Base-by-base conservation (phyloP, 2,113 vertebrate species). In the Holacanthus passer region DNA sequence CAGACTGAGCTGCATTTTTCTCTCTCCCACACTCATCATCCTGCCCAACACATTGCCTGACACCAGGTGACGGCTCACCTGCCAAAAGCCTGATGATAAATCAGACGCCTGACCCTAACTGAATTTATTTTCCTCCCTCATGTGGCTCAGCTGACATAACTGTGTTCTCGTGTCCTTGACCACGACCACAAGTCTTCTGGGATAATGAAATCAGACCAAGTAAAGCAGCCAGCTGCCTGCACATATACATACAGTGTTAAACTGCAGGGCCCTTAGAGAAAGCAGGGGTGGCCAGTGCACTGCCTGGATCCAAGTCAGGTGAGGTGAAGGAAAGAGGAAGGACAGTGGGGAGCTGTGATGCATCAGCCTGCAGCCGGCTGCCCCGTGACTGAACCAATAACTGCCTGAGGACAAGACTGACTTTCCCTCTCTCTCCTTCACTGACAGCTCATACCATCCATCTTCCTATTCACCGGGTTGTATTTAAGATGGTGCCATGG, bases 361-460 rank as follows among this genome's bases (percentile, higher is more conserved):
- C 24, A 31, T 52, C 50, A 37, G 39, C 53, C 77, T 87, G 71
- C 68, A 0, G 81, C 73, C 43, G 41, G 0, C n/a, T 52, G 59
- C 29, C 73, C 39, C 17, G 9, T 70, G 55, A 77, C 45, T 72
- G 50, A 74, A 62, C 59, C 64, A 75, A 47, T 77, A 20, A 73
- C 17, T 73, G 69, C 73, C 77, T 22, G 41, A 77, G 65, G 62
- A 72, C 56, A 58, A 75, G 31, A 77, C 80, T 73, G 80, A 84
- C 84, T 84, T 84, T 83, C 76, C 45, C 88, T 84, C 66, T 81
- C 86, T 87, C 83, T 85, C 92, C 87, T 77, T 87, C n/a, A 9
- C 41, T 59, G 52, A 67, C 74, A 62, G 74, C 53, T 81, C 37
- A 27, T 45, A 67, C 24, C 43, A 37, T 70, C 68, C 53, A 45